Evolutionary conservation across 2,888 invertebrate species (phyloP), one percentile per base, ranked within the genome.

Genomic region (Mythimna lalbum): DNA sequence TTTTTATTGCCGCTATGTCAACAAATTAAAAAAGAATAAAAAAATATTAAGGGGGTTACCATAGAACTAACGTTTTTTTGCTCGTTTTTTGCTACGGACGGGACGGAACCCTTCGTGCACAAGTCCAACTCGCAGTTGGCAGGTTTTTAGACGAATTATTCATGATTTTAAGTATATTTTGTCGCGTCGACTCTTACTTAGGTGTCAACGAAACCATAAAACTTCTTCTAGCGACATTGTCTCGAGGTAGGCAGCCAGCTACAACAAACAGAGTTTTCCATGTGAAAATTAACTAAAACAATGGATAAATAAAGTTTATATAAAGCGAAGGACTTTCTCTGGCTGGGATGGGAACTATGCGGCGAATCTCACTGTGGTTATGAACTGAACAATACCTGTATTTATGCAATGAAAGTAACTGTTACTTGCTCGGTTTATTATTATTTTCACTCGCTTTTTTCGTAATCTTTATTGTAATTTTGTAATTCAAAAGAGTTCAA

Each of bases 321-420:
- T 77, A 83, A 83, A 85, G 69, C 59, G 69, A 65, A 83, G 81
- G 80, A 87, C 89, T 89, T 89, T 89, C 89, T 84, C 89, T 68
- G 62, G 69, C 79, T 86, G 87, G 87, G 87, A 87, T 83, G 83
- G 83, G 83, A 89, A 88, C 80, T 73, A 78, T 78, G 61, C 57
- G 64, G 72, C 67, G 76, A 78, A 80, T 82, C 81, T 78, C 78
- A 69, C 80, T 73, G 55, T 50, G 72, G 74, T 82, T 85, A 81
- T 81, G 63, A 73, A 60, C n/a, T 85, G 87, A 90, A 93, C 92
- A 93, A 92, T 92, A 91, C 89, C 76, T 68, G 84, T 86, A 87
- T 94, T 93, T 93, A 93, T 93, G 93, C 91, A 94, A 94, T 76
- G 93, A 93, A 94, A 94, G 93, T 93, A 88, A 93, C 87, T 87